Base-by-base conservation (phyloP, 2,797 vertebrate species). In the Peromyscus eremicus region DNA sequence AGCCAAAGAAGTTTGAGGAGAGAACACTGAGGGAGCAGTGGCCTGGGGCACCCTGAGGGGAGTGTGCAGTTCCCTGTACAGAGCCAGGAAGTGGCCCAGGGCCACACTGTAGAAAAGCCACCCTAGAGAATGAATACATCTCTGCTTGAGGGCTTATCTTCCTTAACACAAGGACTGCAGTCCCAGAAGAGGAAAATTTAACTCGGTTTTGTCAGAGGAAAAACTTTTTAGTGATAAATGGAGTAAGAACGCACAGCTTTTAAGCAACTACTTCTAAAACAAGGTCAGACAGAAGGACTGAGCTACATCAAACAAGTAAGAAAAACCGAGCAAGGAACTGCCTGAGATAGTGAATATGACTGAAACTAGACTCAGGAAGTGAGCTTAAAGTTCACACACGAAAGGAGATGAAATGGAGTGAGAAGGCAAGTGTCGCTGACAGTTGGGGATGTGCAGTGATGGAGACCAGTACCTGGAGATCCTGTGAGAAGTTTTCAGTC, bases 231-330 rank as follows among this genome's bases (percentile, higher is more conserved):
- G 96, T 80, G 88, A 94, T 96, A 96, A 89, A 92, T 73, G 95
- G 92, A 85, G 71, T 76, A 88, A 91, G 75, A 82, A 91, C 60
- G 73, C 62, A 49, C 3, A 27, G 91, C 94, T 98, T 98, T 97
- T 90, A 96, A 98, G 91, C 73, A 96, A 96, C 90, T 97, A 93
- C 94, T 98, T 98, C 97, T 97, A 87, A 98, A 97, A 96, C 70
- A 96, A 96, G 95, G 97, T 98, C 97, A 98, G 85, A 43, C n/a
- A 64, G 88, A 94, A 94, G 66, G 91, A 97, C 96, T 79, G 37
- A 87, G 94, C 80, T 94, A 96, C 93, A 96, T 98, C 94, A 94
- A 94, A 96, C 85, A 87, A 95, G 90, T 71, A 94, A 97, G 89
- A 95, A 96, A 97, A 80, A 95, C 75, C 89, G 80, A 94, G 89